phyloP scores from a whole-genome alignment of 1,140 invertebrate species.

The Halictus rubicundus region DNA sequence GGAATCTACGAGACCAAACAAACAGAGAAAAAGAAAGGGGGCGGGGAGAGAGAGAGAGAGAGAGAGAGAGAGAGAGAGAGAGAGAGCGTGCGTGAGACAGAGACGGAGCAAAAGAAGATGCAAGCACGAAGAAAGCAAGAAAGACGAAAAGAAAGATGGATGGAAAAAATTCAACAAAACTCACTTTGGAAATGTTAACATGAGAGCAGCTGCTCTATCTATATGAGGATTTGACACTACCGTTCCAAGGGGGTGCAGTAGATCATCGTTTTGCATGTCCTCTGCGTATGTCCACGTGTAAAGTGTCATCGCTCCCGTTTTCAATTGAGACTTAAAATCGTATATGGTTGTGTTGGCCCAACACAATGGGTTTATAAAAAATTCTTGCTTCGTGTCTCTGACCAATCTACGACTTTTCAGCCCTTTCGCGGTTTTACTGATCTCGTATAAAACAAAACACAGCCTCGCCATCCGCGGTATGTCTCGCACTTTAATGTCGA shows the following conservation, averaged over 20 bases:
- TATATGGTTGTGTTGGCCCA: slow-evolving; percentile 98
- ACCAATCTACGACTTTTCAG: slow-evolving; percentile 83
- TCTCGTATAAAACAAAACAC: slow-evolving; percentile 94
- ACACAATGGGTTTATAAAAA: slow-evolving; percentile 90
- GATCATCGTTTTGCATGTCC: slow-evolving; percentile 91
- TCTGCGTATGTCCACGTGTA: slow-evolving; percentile 96
- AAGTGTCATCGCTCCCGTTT: slow-evolving; percentile 91
- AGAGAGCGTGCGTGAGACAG: neutral
- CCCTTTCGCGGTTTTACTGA: slow-evolving; percentile 86
- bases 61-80: slow-evolving; percentile 2
- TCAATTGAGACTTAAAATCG: slow-evolving; percentile 94
- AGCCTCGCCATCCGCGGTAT: slow-evolving; percentile 93
- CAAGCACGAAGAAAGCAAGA: slow-evolving; percentile 18
- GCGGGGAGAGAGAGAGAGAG: slow-evolving; percentile 20
- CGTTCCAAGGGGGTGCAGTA: slow-evolving; percentile 92
- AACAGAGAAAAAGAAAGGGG: neutral
- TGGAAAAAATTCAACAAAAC: slow-evolving; percentile 48
- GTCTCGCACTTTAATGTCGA: slow-evolving; percentile 91
- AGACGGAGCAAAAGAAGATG: neutral
- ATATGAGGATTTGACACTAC: slow-evolving; percentile 93
- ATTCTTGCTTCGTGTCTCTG: slow-evolving; percentile 82
- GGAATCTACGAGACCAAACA: neutral
- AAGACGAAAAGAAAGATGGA: slow-evolving; percentile 8
- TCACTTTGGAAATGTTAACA: slow-evolving; percentile 90
- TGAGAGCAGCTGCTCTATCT: slow-evolving; percentile 89